Base-by-base conservation (phyloP, 2,797 vertebrate species). In the Sebastes jordani region DNA sequence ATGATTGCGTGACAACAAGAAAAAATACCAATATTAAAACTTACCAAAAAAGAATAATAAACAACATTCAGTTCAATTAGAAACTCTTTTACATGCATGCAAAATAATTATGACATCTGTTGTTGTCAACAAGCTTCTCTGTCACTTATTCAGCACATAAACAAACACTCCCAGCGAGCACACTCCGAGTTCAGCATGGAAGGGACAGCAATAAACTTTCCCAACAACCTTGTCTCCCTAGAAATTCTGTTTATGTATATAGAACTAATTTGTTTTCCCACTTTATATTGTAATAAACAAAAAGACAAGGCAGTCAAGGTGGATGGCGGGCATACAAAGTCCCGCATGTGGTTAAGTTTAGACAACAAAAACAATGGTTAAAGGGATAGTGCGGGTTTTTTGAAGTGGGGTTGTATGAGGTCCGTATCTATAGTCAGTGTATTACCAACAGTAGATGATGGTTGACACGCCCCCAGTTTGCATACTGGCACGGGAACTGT, bases 21-120 rank as follows among this genome's bases (percentile, higher is more conserved):
- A n/a, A n/a, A n/a, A n/a, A n/a, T n/a, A n/a, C n/a, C n/a, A n/a
- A n/a, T n/a, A n/a, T n/a, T n/a, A n/a, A n/a, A n/a, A n/a, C n/a
- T n/a, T n/a, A n/a, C n/a, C n/a, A n/a, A n/a, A n/a, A n/a, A n/a
- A n/a, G n/a, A n/a, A n/a, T n/a, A n/a, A n/a, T n/a, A n/a, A n/a
- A n/a, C n/a, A n/a, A n/a, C n/a, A n/a, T n/a, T 56, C 22, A 65
- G 30, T 54, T 59, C 11, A 54, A 71, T 68, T 54, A 71, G 71
- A 69, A 29, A 62, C 25, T 14, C 4, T 61, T 64, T 29, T 22
- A 68, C 65, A 63, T 54, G 36, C 34, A 34, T n/a, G 52, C 62
- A 64, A 20, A 75, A 72, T 61, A 34, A 75, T 72, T n/a, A 70
- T 36, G 16, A 55, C 65, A 25, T 62, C 59, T 62, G 38, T 56